Evolutionary conservation across 2,113 vertebrate genomes (phyloP), one percentile per base, ranked within the genome.

Genomic region (Pachypanchax playfairii): DNA sequence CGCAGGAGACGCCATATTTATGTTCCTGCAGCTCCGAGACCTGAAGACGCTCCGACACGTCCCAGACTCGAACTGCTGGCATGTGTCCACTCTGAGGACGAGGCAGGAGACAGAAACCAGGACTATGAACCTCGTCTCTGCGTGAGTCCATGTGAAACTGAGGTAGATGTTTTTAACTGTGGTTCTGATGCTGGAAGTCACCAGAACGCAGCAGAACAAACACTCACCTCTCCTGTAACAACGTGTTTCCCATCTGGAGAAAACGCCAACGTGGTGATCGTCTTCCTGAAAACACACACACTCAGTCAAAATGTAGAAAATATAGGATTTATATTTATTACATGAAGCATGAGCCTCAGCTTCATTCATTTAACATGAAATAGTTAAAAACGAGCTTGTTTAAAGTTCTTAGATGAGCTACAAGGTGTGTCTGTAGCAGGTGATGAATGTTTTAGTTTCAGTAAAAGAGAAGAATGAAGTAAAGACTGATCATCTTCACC

Each of bases 21-120:
- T 99, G 97, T 36, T 98, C 95, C 65, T 98, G 97, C 6, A 99
- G 92, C 74, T 98, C 96, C 0, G 94, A 90, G 43, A 98, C 94
- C 89, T 98, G 97, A 2, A 82, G 73, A 0, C 91, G 89, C 49
- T 95, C 95, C 0, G 90, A 88, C 78, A 94, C 95, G 0, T 98
- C 97, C 96, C 96, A 99, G 0, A 98, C 91, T 0, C 97, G 94
- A 20, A 99, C 96, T 0, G 97, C 97, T 0, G 97, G 96, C 96
- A 99, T 94, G 88, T 99, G 97, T 1, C 97, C 97, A 0, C 96
- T 96, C 97, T 92, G 75, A 21, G n/a, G 42, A 7, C 26, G 24
- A 25, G 15, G 3, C 6, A 24, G 4, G 14, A n/a, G 33, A 17
- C 17, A 9, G 31, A 35, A 28, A 21, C 28, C 48, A n/a, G n/a